Conservation (phyloP, 2,888 invertebrate genomes). For the Lobophora halterata region DNA sequence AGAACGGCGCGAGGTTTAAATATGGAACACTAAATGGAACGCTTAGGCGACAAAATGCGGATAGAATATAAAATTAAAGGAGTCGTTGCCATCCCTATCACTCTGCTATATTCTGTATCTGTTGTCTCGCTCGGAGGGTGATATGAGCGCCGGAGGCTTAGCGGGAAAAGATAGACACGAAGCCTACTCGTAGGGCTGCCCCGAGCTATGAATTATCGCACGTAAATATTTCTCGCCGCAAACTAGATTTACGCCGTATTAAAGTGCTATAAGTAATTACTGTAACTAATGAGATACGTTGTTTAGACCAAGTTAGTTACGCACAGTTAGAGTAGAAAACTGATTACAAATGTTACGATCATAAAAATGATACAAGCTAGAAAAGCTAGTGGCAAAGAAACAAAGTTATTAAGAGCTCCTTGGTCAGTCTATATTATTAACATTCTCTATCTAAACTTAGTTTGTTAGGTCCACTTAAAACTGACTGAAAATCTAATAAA, state of each 20-base stretch:
- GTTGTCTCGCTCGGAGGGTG: conserved; percentile 55
- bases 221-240: conserved; percentile 57
- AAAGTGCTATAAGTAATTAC: conserved; percentile 57
- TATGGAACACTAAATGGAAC: conserved; percentile 81
- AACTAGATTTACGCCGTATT: conserved; percentile 52
- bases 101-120: conserved; percentile 37
- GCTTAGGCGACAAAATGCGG: conserved; percentile 81
- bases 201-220: conserved; percentile 51
- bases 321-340: too few relatives aligned
- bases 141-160: conserved; percentile 76
- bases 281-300: conserved; percentile 45
- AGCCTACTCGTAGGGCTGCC: conserved; percentile 60
- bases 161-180: conserved; percentile 78
- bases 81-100: conserved; percentile 56
- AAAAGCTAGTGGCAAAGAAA: too few relatives aligned
- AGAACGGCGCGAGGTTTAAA: conserved; percentile 75
- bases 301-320: conserved; percentile 12
- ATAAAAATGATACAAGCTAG: too few relatives aligned
- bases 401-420: too few relatives aligned
- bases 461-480: too few relatives aligned
- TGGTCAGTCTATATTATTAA: too few relatives aligned
- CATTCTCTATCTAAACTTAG: too few relatives aligned
- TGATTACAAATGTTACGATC: too few relatives aligned
- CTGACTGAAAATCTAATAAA: too few relatives aligned
- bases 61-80: conserved; percentile 80